phyloP scores from a whole-genome alignment of 2,113 vertebrate species.

The Platycercus adscitus region DNA sequence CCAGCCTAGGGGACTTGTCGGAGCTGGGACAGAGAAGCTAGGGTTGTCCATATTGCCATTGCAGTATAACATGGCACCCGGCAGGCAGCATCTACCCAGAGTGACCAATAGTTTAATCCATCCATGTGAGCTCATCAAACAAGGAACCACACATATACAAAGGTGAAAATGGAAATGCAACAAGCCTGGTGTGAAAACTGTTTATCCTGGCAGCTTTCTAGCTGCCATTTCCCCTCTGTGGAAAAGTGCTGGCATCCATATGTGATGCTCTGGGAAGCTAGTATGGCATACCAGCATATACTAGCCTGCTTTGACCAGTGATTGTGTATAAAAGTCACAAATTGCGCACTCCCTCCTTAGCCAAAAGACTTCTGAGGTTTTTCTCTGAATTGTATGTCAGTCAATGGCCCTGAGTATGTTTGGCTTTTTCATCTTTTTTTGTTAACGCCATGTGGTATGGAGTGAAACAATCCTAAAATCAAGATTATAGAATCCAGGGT shows the following conservation, averaged over 20 bases:
- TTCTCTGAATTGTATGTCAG: neutral
- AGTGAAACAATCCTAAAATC: neutral
- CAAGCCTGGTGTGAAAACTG: neutral
- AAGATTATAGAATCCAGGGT: neutral
- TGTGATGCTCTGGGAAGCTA: neutral
- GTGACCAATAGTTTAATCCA: neutral
- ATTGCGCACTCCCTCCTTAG: neutral
- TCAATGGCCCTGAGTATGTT: neutral
- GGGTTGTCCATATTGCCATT: neutral
- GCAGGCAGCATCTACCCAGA: neutral
- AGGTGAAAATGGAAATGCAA: slow-evolving; percentile 50
- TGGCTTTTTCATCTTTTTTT: neutral
- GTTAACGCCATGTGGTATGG: neutral
- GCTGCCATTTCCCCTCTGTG: neutral
- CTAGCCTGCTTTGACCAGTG: neutral
- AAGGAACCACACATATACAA: neutral
- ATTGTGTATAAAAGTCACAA: neutral
- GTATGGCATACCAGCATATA: neutral
- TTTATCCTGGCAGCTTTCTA: slow-evolving; percentile 42
- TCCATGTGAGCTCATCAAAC: neutral
- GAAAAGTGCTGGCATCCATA: neutral
- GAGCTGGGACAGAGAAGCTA: neutral
- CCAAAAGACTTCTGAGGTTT: neutral
- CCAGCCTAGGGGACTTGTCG: neutral
- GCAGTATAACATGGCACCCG: neutral